Conservation (phyloP, 2,797 vertebrate species). For the Halcyon chelicuti region DNA sequence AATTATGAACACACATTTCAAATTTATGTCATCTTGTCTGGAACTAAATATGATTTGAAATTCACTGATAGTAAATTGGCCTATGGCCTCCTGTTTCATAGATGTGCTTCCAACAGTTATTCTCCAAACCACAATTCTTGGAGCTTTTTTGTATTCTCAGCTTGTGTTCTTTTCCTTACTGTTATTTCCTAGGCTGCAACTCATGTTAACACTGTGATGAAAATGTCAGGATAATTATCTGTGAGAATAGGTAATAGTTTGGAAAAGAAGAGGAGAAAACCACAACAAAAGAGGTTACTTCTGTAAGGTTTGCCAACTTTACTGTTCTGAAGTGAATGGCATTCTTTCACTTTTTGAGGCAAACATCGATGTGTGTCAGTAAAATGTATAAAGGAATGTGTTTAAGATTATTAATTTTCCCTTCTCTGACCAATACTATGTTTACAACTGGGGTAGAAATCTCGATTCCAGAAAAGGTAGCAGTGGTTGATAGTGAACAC, state of each 20-base stretch:
- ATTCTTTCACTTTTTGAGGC: not conserved
- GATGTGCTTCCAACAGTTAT: not conserved
- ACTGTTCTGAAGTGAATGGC: not conserved
- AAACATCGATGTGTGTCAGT: accelerated
- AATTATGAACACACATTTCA: not conserved
- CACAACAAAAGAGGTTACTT: not conserved
- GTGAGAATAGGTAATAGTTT: not conserved
- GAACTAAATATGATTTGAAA: not conserved
- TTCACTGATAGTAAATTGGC: not conserved
- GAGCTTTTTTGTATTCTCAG: not conserved
- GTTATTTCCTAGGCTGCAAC: not conserved
- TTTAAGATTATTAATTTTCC: not conserved
- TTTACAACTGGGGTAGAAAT: not conserved
- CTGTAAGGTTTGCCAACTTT: not conserved
- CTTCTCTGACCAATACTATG: not conserved
- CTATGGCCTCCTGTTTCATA: not conserved
- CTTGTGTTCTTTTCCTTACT: not conserved
- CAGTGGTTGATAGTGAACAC: not conserved
- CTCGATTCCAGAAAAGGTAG: not conserved
- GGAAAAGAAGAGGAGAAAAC: not conserved
- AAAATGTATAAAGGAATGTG: not conserved
- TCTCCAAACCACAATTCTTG: not conserved
- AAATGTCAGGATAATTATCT: not conserved
- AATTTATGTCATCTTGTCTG: not conserved
- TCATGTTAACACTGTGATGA: not conserved